Base-by-base conservation (phyloP, 2,888 invertebrate genomes). In the Liodrosophila aerea region DNA sequence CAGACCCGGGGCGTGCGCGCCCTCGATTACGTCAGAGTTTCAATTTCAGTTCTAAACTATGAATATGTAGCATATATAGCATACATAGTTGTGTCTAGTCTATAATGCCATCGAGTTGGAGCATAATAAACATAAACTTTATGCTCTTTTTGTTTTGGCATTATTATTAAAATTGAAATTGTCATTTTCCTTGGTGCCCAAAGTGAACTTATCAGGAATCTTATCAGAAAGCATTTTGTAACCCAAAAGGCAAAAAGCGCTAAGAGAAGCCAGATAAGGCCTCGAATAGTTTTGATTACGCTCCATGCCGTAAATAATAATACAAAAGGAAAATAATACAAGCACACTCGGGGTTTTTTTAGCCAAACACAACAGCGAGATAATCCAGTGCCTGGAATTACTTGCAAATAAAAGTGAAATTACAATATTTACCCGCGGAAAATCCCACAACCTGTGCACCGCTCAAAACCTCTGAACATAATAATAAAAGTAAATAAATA, bases 141-240 rank as follows among this genome's bases (percentile, higher is more conserved):
- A 15, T 4, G n/a, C 7, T 11, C 11, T 39, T 7, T 18, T 11
- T n/a, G 16, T n/a, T 47, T 54, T 54, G 31, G 39, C 31, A 64
- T 52, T 64, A 77, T 64, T 74, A 76, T n/a, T 45, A 52, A 77
- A 81, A 85, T 71, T 75, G 47, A 57, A 78, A 75, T 83, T 85
- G 78, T 78, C 72, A 76, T 61, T 61, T 12, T 31, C 27, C 41
- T 30, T 13, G 18, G 27, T 9, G 31, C 18, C 18, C 27, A 11
- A 22, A 27, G 34, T 37, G 37, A 46, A 41, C 77, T 56, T 76
- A 76, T 84, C 65, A 78, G 60, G 34, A 75, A 72, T 78, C 77
- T 78, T 78, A 78, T 78, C 77, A 60, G 18, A 63, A 44, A 47
- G 53, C 54, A 78, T 78, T 85, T 77, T 78, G 85, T 78, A 78